These are phyloP conservation scores for Carettochelys insculpta DNA, from an alignment of 2,113 vertebrate genomes.

Conservation along the genomic window DNA sequence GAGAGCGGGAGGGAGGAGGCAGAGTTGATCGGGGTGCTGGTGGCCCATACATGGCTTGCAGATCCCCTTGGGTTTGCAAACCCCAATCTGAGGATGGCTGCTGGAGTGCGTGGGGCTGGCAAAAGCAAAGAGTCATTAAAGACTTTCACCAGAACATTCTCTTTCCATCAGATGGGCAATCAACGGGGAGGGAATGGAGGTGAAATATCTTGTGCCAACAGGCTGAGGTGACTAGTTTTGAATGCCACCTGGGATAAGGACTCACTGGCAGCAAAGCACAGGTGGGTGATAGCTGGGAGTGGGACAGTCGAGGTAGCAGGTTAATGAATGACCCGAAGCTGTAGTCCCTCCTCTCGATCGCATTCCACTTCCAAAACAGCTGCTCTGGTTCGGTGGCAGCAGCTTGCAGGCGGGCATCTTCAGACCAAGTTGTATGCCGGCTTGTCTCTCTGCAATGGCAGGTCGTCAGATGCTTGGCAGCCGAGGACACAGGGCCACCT, in stretches of 20 bases:
- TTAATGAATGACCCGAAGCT: neutral
- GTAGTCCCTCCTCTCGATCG: neutral
- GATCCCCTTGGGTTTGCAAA: too few species aligned
- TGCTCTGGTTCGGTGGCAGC: neutral
- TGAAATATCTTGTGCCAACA: neutral
- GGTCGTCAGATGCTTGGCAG: neutral
- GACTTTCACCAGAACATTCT: neutral
- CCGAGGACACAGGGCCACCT: neutral
- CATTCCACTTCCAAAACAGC: neutral
- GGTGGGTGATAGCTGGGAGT: too few species aligned
- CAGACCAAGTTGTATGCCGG: neutral
- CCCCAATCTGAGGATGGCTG: too few species aligned
- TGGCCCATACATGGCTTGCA: too few species aligned
- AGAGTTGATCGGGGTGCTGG: too few species aligned
- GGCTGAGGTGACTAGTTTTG: neutral
- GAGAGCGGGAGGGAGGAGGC: too few species aligned
- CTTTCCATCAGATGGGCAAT: too few species aligned
- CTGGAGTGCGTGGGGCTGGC: too few species aligned
- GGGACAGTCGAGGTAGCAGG: neutral
- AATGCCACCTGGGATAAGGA: neutral
- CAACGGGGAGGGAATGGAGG: neutral
- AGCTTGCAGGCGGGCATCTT: neutral
- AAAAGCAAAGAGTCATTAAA: neutral
- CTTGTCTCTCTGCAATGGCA: neutral
- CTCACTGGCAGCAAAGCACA: neutral